phyloP scores from a whole-genome alignment of 2,113 vertebrate genomes.

The Lophotis ruficrista region DNA sequence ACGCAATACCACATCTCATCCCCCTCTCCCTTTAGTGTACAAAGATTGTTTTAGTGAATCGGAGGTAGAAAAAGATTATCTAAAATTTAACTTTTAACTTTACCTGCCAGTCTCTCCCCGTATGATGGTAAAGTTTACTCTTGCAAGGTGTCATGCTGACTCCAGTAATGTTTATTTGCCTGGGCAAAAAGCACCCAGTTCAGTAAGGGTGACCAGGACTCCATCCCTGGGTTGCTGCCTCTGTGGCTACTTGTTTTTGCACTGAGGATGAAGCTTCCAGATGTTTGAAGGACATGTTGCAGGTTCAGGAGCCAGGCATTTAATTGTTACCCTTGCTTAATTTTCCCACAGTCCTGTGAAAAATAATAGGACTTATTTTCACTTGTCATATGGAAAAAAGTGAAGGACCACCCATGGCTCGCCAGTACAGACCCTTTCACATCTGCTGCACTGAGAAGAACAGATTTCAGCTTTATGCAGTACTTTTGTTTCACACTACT shows the following conservation, averaged over 20 bases:
- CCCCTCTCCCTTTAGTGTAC: neutral
- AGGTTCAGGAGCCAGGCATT: neutral
- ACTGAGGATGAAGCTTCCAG: neutral
- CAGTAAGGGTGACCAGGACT: neutral
- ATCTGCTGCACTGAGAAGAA: neutral
- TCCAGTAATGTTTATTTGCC: neutral
- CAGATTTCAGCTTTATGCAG: neutral
- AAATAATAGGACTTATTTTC: neutral
- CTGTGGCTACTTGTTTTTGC: neutral
- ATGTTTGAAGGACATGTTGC: neutral
- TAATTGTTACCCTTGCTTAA: neutral
- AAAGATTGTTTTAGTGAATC: neutral
- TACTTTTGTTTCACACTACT: neutral
- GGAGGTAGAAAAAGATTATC: neutral
- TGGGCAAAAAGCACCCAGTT: neutral
- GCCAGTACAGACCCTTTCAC: neutral
- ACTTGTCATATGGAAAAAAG: neutral
- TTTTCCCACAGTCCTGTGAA: neutral
- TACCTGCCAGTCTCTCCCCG: neutral
- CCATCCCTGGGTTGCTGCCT: neutral
- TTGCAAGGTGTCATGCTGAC: neutral
- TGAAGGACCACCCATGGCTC: neutral
- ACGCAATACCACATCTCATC: accelerated
- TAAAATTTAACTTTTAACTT: neutral
- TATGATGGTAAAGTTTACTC: neutral